phyloP scores from a whole-genome alignment of 2,888 invertebrate genomes.

The Tachina grossa region DNA sequence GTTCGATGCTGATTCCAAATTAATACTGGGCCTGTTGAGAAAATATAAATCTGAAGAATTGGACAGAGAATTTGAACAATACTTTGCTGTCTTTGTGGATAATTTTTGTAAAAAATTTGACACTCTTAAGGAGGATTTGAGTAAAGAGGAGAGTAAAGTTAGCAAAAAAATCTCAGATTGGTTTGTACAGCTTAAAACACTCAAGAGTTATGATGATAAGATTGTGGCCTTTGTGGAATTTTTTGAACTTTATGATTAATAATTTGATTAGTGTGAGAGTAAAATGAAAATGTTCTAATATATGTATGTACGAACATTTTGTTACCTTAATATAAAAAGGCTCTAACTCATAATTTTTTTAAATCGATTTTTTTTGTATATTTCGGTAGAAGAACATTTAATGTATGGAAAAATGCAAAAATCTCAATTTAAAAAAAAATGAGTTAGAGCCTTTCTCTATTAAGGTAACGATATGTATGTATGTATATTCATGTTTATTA shows the following conservation, averaged over 20 bases:
- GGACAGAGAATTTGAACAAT: slow-evolving; percentile 61
- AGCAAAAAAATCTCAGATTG: slow-evolving; percentile 30
- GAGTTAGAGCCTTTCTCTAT: no score
- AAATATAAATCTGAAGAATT: slow-evolving; percentile 66
- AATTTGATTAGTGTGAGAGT: no score
- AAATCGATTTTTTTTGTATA: no score
- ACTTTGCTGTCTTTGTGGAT: slow-evolving; percentile 52
- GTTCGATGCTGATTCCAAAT: slow-evolving; percentile 36
- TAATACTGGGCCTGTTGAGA: slow-evolving; percentile 20
- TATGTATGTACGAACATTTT: no score
- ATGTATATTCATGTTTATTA: no score
- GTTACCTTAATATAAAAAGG: no score
- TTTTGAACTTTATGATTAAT: slow-evolving; percentile 36
- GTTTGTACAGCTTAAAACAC: slow-evolving; percentile 34
- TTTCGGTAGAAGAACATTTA: no score
- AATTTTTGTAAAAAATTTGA: slow-evolving; percentile 49
- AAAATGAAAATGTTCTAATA: no score
- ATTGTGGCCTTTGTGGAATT: slow-evolving; percentile 42
- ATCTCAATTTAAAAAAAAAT: no score
- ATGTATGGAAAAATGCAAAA: no score
- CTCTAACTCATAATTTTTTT: no score
- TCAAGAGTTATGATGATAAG: slow-evolving; percentile 46
- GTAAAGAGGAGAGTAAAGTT: slow-evolving; percentile 8
- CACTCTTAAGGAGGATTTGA: slow-evolving; percentile 14
- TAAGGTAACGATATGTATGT: no score